Evolutionary conservation across 2,888 invertebrate species (phyloP).

Genomic region (Frankliniella intonsa): DNA sequence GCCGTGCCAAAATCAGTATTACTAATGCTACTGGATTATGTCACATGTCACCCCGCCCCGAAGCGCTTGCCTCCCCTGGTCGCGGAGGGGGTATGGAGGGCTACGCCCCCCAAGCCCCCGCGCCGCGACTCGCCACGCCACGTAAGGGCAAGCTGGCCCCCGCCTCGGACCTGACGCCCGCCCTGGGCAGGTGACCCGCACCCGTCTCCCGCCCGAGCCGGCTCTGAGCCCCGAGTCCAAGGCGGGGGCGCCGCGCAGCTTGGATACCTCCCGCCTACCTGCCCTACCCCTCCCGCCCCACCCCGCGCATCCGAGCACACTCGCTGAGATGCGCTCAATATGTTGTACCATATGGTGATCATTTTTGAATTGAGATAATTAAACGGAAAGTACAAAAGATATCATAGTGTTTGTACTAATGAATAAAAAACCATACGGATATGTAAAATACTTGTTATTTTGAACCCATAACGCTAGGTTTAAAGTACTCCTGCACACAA

Average conservation of each 20-base stretch:
- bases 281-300: neutral
- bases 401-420: neutral
- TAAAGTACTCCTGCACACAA: too few relatives aligned
- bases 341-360: neutral
- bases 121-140: neutral
- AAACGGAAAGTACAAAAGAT: conserved; percentile 2
- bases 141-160: neutral
- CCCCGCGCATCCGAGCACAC: too few relatives aligned
- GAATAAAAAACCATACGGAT: too few relatives aligned
- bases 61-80: too few relatives aligned
- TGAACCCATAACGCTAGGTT: too few relatives aligned
- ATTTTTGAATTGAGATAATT: neutral
- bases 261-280: neutral
- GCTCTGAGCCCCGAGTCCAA: neutral
- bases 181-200: neutral
- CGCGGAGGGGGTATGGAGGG: too few relatives aligned
- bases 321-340: neutral
- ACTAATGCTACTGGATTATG: too few relatives aligned
- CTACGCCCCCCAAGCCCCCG: too few relatives aligned
- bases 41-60: neutral
- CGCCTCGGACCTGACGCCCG: neutral
- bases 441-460: too few relatives aligned
- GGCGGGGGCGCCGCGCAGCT: neutral
- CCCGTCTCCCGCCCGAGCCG: neutral
- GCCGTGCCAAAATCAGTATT: neutral